These are phyloP conservation scores for Temnothorax unifasciatus DNA, from an alignment of 2,888 invertebrate genomes.

Conservation along the genomic window DNA sequence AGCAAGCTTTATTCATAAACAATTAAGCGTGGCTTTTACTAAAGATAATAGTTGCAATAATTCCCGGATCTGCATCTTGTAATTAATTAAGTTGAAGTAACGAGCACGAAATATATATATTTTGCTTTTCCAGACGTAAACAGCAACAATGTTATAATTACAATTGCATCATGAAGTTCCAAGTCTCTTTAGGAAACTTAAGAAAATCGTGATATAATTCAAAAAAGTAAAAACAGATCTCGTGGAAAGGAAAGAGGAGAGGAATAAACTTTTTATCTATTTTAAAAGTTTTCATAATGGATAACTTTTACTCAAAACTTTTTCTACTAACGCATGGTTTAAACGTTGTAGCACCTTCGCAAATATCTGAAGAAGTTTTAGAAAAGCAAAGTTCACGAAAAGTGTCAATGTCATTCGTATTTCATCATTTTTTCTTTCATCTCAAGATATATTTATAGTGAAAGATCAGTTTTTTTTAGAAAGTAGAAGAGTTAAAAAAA, in stretches of 20 bases:
- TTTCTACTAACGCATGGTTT: slow-evolving; percentile 38
- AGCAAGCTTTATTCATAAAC: background rate
- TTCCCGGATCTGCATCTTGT: background rate
- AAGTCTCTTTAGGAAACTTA: slow-evolving; percentile 19
- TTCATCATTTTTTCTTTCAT: background rate
- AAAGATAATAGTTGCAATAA: background rate
- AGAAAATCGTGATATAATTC: slow-evolving; percentile 41
- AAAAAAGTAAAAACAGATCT: slow-evolving; percentile 6
- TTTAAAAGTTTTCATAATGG: slow-evolving; percentile 43
- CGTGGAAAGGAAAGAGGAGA: background rate
- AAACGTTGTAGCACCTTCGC: background rate
- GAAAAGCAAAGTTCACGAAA: slow-evolving; percentile 40
- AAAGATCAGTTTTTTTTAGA: background rate
- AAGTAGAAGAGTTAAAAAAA: background rate
- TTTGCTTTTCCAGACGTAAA: background rate
- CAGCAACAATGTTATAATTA: slow-evolving; percentile 9
- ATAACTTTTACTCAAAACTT: slow-evolving; percentile 49
- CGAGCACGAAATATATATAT: background rate
- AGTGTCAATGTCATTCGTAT: slow-evolving; percentile 28
- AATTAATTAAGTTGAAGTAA: background rate
- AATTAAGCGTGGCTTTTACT: background rate
- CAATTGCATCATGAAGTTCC: slow-evolving; percentile 2
- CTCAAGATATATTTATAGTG: background rate
- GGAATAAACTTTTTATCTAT: slow-evolving; percentile 48
- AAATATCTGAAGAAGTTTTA: slow-evolving; percentile 33